Evolutionary conservation across 2,113 vertebrate genomes (phyloP).

Genomic region (Trichomycterus rosablanca): DNA sequence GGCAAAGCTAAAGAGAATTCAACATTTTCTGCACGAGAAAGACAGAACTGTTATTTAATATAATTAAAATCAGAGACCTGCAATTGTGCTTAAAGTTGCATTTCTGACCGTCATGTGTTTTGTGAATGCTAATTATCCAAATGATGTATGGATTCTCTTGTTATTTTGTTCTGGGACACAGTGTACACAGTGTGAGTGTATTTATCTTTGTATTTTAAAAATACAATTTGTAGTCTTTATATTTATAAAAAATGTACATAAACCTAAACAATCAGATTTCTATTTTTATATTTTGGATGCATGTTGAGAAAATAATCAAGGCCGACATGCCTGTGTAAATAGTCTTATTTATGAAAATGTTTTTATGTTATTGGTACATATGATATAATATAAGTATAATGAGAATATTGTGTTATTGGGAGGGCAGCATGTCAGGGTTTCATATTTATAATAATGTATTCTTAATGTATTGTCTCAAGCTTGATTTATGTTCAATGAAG

Average conservation of each 20-base stretch:
- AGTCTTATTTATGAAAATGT: slow-evolving; percentile 64
- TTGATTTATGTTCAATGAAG: slow-evolving; percentile 28
- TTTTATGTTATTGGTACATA: slow-evolving; percentile 61
- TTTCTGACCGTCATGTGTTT: slow-evolving; percentile 95
- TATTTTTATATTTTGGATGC: slow-evolving; percentile 97
- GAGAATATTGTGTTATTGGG: slow-evolving; percentile 42
- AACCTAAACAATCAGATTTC: slow-evolving; percentile 83
- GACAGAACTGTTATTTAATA: too few species aligned
- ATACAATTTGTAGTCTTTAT: slow-evolving; percentile 99
- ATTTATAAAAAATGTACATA: slow-evolving; percentile 92
- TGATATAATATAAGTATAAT: slow-evolving; percentile 49
- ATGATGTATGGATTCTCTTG: slow-evolving; percentile 85
- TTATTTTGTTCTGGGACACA: slow-evolving; percentile 56
- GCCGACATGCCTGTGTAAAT: slow-evolving; percentile 65
- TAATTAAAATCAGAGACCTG: slow-evolving; percentile 62
- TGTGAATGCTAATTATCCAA: slow-evolving; percentile 97
- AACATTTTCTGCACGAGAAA: slow-evolving; percentile 7
- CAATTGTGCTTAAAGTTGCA: slow-evolving; percentile 83
- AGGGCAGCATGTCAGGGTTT: slow-evolving; percentile 29
- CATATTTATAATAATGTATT: slow-evolving; percentile 45
- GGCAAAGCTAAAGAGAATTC: slow-evolving; percentile 76
- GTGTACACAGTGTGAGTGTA: slow-evolving; percentile 98
- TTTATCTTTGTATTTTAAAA: slow-evolving; percentile 99
- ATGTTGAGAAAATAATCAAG: slow-evolving; percentile 69
- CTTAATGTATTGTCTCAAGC: slow-evolving; percentile 43